A percentile compares a stretch with the other conserved stretches of the same genome.
Evolutionary conservation across 2,797 vertebrate genomes (phyloP).

Genomic region (Choloepus didactylus): DNA sequence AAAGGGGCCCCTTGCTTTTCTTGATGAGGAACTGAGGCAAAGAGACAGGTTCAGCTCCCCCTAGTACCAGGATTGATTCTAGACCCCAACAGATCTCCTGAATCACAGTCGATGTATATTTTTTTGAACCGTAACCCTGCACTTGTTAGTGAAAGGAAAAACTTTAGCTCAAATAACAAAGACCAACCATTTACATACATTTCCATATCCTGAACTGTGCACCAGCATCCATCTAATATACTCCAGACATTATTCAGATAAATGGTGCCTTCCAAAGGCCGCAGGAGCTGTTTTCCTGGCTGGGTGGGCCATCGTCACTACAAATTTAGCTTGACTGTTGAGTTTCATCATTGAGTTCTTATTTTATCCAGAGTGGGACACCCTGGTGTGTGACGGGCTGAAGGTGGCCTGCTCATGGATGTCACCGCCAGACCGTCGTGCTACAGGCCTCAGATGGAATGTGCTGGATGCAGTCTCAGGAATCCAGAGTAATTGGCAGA

Average conservation of each 20-base stretch:
- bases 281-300: neutral
- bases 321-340: accelerated
- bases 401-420: accelerated
- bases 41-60: neutral
- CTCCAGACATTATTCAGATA: accelerated
- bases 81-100: neutral
- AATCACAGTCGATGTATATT: accelerated
- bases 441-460: neutral
- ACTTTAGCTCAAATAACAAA: neutral
- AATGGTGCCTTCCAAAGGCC: neutral
- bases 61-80: accelerated
- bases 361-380: neutral
- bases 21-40: neutral
- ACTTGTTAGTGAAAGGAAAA: neutral
- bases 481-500: neutral
- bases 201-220: accelerated
- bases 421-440: neutral
- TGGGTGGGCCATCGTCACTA: neutral
- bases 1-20: neutral
- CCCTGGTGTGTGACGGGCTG: accelerated
- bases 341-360: neutral
- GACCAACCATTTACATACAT: accelerated
- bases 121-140: accelerated
- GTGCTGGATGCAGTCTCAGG: neutral
- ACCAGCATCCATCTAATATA: accelerated